These are phyloP conservation scores for Hydra vulgaris DNA, from an alignment of 30 jellyfish, hydroid and myxozoan species.

Conservation along the genomic window DNA sequence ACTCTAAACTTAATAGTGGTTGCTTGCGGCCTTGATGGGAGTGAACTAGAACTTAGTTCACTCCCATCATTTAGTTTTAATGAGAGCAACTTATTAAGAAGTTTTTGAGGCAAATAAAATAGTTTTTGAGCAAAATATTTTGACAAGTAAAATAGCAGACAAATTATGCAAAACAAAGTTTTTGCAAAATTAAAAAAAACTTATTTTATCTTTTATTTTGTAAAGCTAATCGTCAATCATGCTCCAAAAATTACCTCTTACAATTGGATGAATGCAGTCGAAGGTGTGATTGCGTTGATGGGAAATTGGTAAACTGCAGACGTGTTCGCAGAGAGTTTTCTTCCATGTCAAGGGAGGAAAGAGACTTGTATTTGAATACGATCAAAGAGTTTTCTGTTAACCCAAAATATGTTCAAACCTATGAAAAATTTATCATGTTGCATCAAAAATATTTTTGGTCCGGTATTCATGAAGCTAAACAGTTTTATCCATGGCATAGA, in stretches of 20 bases:
- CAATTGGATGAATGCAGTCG: slow-evolving; percentile 31
- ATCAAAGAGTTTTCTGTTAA: slow-evolving; percentile 9
- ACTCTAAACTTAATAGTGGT: too few species aligned
- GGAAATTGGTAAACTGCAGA: slow-evolving; percentile 15
- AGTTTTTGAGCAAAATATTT: too few species aligned
- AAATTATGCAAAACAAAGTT: too few species aligned
- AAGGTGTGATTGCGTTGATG: slow-evolving; percentile 28
- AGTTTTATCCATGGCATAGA: slow-evolving; percentile 45
- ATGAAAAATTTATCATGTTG: background rate
- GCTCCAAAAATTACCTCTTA: background rate
- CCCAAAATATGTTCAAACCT: background rate
- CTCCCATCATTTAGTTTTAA: too few species aligned
- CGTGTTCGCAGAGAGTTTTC: slow-evolving; percentile 43
- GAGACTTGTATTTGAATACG: slow-evolving; percentile 8
- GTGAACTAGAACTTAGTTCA: too few species aligned
- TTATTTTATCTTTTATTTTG: background rate
- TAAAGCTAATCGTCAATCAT: background rate
- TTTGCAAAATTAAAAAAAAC: too few species aligned
- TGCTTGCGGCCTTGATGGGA: too few species aligned
- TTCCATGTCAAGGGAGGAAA: slow-evolving; percentile 23
- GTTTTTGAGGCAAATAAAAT: too few species aligned
- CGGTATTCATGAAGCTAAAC: slow-evolving; percentile 17
- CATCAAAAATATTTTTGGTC: slow-evolving; percentile 3
- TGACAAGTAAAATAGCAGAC: too few species aligned
- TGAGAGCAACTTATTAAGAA: too few species aligned